Base-by-base conservation (phyloP, 1,140 invertebrate genomes). In the Bombyx mandarina region DNA sequence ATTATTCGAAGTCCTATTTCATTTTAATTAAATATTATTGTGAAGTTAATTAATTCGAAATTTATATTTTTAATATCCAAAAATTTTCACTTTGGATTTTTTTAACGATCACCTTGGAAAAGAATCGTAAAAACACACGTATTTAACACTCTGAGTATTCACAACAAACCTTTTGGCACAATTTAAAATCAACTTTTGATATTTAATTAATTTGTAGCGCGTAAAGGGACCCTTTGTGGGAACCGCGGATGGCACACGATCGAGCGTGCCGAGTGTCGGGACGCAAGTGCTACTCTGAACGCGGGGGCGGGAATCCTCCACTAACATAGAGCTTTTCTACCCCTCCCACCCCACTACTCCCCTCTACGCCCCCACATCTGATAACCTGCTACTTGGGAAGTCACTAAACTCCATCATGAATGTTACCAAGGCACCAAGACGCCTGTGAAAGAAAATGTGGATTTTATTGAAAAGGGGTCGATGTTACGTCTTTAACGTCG, bases 341-440 rank as follows among this genome's bases (percentile, higher is more conserved):
- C 60, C 60, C 68, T 65, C 70, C 63, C 60, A 61, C 64, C 59
- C 62, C 57, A 57, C 56, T 58, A 51, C 60, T 68, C 52, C 61
- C 55, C 45, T 66, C 46, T 7, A 26, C 58, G 54, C 62, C 69
- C 57, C 65, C 69, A 61, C 67, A 75, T 77, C 77, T 86, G 81
- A 86, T 86, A 86, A 86, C 81, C 80, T 86, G 78, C 79, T 82
- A 79, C 82, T 82, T 86, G 77, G 79, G 82, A 84, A 86, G 82
- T 86, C 81, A 80, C 76, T 82, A 84, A 82, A 84, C 79, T 82
- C 80, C 65, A 70, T 65, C 73, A 79, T 79, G 75, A 80, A 80
- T 82, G 80, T 81, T 79, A 78, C 70, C 72, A 70, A 79, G 69
- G 70, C 76, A 77, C 69, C 69, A 71, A 70, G 71, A 76, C 67